These are phyloP conservation scores for Lithophane socia DNA, from an alignment of 2,888 invertebrate species.

Conservation along the genomic window DNA sequence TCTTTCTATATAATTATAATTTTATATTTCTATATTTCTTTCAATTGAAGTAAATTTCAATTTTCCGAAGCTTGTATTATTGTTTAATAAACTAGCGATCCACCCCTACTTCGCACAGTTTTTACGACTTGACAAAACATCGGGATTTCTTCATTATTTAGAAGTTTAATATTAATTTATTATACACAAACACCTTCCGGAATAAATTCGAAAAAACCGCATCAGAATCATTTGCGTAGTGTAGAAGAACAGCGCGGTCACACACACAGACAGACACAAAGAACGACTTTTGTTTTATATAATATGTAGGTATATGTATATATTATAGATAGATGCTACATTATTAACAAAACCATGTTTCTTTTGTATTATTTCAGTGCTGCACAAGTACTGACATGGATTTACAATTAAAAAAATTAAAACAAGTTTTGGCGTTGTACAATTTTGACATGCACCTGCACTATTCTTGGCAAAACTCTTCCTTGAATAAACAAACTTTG, in stretches of 20 bases:
- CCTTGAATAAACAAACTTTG: neutral
- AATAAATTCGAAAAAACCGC: neutral
- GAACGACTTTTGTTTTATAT: neutral
- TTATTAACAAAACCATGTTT: neutral
- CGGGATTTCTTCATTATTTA: too few relatives aligned
- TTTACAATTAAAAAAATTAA: neutral
- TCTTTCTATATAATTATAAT: neutral
- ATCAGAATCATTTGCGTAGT: neutral
- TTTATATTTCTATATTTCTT: neutral
- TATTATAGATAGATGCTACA: neutral
- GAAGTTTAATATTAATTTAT: neutral
- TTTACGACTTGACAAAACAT: neutral
- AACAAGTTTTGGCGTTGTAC: neutral
- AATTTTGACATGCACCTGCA: neutral
- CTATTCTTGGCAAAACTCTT: neutral
- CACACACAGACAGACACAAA: neutral
- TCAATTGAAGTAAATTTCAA: constrained; percentile 5
- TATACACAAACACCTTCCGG: too few relatives aligned
- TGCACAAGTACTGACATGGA: too few relatives aligned
- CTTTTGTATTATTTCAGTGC: neutral
- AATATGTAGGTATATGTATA: neutral
- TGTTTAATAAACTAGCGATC: too few relatives aligned
- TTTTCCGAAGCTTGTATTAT: constrained; percentile 6
- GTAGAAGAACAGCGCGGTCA: neutral
- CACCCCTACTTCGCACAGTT: neutral